phyloP scores from a whole-genome alignment of 2,888 invertebrate genomes.

The Patella caerulea region DNA sequence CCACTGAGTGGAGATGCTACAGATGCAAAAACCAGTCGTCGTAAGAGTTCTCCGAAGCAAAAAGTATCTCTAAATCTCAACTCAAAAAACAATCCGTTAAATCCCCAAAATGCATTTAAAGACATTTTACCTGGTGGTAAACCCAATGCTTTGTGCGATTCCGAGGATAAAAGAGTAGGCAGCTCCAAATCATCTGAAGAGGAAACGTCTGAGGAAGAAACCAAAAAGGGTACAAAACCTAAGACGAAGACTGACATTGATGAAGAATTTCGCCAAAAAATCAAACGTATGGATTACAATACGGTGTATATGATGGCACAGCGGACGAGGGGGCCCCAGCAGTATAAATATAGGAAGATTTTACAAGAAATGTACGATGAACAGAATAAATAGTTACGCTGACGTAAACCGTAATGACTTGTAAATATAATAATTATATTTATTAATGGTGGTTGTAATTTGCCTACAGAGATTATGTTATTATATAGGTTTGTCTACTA shows the following conservation, averaged over 20 bases:
- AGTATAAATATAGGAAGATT: slow-evolving; percentile 6
- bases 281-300: slow-evolving; percentile 1
- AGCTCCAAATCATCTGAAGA: not conserved
- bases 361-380: slow-evolving; percentile 1
- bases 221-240: not conserved
- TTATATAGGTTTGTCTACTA: too few species aligned
- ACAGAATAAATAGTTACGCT: not conserved
- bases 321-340: not conserved
- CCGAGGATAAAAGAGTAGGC: not conserved
- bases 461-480: too few species aligned
- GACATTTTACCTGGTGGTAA: not conserved
- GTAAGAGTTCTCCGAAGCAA: not conserved
- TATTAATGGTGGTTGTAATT: too few species aligned
- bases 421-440: not conserved
- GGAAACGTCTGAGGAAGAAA: not conserved
- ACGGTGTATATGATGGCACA: not conserved
- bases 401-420: not conserved
- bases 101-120: not conserved
- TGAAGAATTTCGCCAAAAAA: not conserved
- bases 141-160: not conserved
- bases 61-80: not conserved
- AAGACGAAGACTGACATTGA: not conserved
- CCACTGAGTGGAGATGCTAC: not conserved
- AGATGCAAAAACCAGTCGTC: not conserved
- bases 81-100: not conserved